Base-by-base conservation (phyloP, 2,888 invertebrate species). In the Ecdyonurus torrentis region DNA sequence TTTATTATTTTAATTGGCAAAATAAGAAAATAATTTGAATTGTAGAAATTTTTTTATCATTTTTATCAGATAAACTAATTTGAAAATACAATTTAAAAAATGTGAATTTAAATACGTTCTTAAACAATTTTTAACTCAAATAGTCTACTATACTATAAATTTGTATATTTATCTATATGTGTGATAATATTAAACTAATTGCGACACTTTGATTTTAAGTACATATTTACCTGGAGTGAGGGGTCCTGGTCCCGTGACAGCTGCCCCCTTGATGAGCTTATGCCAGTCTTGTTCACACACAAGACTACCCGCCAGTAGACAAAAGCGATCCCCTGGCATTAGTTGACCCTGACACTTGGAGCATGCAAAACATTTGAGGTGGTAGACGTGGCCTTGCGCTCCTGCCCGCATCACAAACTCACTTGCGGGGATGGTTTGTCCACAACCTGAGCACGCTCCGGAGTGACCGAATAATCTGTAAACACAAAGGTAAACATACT, bases 281-380 rank as follows among this genome's bases (percentile, higher is more conserved):
- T 92, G 90, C 87, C 91, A 94, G 79, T 95, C 94, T 77, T 92
- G 89, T 78, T 95, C 95, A 81, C 95, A 95, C 68, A 94, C 88
- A 73, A 93, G 82, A 73, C 86, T 87, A 68, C 93, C 94, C 73
- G 90, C 88, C 70, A 94, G 80, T 81, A 94, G 85, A 78, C 91
- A 90, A 80, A 91, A 94, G 80, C 91, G 85, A 83, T 95, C 94
- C 71, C 95, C 95, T 71, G 91, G 86, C 77, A 88, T 85, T 72
- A 95, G 86, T 77, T 86, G 89, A 72, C 86, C 83, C 71, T 89
- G 87, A 77, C 95, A 95, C 77, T 93, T 92, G 78, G 89, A 91
- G 82, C 95, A 95, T 70, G 88, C 85, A 81, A 95, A 95, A 80
- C 94, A 95, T 80, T 92, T 92, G 78, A 93, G 83, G 82, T 95